Base-by-base conservation (phyloP, 2,888 invertebrate species). In the Chrysopilus asiliformis region DNA sequence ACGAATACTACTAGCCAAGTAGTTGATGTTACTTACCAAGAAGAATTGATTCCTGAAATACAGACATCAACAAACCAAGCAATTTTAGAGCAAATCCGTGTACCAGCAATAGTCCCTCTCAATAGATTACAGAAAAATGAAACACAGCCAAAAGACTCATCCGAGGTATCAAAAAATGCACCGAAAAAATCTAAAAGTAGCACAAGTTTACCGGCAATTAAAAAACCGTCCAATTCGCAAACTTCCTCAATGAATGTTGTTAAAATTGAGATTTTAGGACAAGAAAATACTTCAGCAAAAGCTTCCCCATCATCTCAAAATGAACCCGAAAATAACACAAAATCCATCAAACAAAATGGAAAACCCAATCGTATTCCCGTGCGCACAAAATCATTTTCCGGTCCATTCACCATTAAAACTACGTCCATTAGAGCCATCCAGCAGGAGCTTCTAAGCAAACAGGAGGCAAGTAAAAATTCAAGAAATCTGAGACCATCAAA, bases 371-470 rank as follows among this genome's bases (percentile, higher is more conserved):
- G 36, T 33, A 39, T 52, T 12, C 55, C 58, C 1, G 39, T 53
- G 25, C 55, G 63, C 4, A 58, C 60, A 26, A 59, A 60, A 43
- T 63, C 64, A 9, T 54, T 60, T 26, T 56, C 61, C 4, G 58
- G 52, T 12, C 51, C 55, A 18, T 43, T 52, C 19, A 45, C 56
- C 4, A 14, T 32, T 7, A 27, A 19, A n/a, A 53, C 57, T 3
- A 58, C 54, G 3, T 61, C 60, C 0, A 57, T 61, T 3, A 56
- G 56, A 34, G 50, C 55, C 6, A 58, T 62, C 34, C 58, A 59
- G 39, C 55, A 58, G 44, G 53, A 60, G 34, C 55, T 54, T 15
- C 44, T 59, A 3, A 54, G 52, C 13, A 56, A 53, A 25, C 55
- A 57, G 36, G 43, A 32, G 18, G 38, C 38, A 2, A 17, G 15